Evolutionary conservation across 2,888 invertebrate species (phyloP), one percentile per base, ranked within the genome.

Genomic region (Lepetodrilus schrolli): DNA sequence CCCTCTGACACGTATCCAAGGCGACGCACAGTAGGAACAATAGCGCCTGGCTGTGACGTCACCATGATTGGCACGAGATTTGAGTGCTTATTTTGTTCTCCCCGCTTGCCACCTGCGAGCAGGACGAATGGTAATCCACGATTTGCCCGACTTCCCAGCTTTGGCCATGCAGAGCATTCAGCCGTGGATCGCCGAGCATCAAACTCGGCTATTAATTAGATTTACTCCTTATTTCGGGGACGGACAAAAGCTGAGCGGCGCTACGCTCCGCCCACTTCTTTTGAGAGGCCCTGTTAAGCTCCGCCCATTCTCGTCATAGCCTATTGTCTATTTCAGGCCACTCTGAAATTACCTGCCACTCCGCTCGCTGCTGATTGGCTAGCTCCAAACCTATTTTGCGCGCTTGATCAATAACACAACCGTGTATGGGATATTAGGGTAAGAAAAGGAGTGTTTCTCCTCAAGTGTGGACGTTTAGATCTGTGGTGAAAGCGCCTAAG

Each of bases 351-450:
- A 58, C 58, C 47, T 68, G 68, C 47, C 68, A 68, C 38, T 43
- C 80, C 81, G 70, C 66, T 73, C 74, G 49, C 66, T 74, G 79
- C 77, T 81, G 82, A 85, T 85, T 85, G 85, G 85, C 68, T 73
- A 81, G 75, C 72, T 51, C 73, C 49, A 73, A 79, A 79, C 80
- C 83, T 83, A 83, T 84, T 83, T 83, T 68, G 43, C 43, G 43
- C 43, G 43, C 70, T 43, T 72, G 21, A 84, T 85, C 84, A 80
- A 84, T 84, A 84, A 77, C 75, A 77, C 81, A 80, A 81, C 83
- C 77, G 82, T 82, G 80, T 83, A 83, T 81, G 82, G 83, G 78
- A 82, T 83, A 85, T 84, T 85, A 85, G 82, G 77, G 81, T 81
- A 81, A 80, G 82, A 82, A 86, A 83, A 83, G 84, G 78, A 80